Conservation (phyloP, 1,140 invertebrate species). For the Acromyrmex heyeri region DNA sequence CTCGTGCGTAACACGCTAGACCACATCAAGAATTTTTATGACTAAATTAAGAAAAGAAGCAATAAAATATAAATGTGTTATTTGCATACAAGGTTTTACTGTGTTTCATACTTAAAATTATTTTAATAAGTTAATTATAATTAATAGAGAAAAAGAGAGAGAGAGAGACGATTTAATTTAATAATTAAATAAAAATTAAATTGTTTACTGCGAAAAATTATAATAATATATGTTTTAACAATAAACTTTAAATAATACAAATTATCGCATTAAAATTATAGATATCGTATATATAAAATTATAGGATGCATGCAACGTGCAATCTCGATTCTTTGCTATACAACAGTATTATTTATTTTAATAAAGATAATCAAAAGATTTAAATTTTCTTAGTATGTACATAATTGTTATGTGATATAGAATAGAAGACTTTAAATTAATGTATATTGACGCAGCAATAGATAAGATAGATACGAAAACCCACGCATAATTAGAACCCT, state of each 20-base stretch:
- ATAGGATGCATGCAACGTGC: background rate
- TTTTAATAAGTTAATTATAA: background rate
- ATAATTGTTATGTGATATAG: background rate
- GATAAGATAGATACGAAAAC: background rate
- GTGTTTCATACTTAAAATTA: background rate
- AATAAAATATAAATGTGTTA: background rate
- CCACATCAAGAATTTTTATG: background rate
- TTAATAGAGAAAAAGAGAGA: background rate
- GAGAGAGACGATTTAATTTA: background rate
- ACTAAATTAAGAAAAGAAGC: background rate
- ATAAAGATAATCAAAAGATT: background rate
- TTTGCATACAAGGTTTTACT: background rate
- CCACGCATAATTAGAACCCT: background rate
- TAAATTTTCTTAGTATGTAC: background rate
- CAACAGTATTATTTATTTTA: background rate
- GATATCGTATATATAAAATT: no score
- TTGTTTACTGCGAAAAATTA: background rate
- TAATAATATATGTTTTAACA: background rate
- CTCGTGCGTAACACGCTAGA: background rate
- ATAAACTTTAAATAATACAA: background rate
- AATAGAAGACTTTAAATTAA: background rate
- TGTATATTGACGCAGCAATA: background rate
- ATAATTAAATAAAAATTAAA: constrained; percentile 1
- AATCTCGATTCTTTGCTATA: background rate
- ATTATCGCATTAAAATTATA: background rate